Conservation (phyloP, 1,140 invertebrate species). For the Aphelenchoides avenae region DNA sequence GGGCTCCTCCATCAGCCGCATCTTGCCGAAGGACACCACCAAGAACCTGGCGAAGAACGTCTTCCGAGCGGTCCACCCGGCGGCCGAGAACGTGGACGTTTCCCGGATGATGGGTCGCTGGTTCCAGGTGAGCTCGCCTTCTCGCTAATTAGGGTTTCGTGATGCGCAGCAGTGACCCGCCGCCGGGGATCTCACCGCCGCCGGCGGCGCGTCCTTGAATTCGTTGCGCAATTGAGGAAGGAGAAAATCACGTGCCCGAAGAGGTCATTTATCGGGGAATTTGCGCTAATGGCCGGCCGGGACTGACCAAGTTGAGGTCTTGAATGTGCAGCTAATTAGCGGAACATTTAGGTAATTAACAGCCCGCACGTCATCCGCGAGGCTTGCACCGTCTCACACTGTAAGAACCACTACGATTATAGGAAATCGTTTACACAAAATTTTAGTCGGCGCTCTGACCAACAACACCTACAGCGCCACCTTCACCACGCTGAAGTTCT, state of each 20-base stretch:
- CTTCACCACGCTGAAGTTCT: conserved; percentile 59
- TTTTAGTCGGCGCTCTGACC: conserved; percentile 56
- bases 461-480: conserved; percentile 59
- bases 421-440: conserved; percentile 13
- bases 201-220: too few relatives aligned
- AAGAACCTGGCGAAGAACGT: conserved; percentile 59
- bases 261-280: too few relatives aligned
- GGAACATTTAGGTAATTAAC: conserved; percentile 51
- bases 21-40: conserved; percentile 58
- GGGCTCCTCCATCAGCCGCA: conserved; percentile 55
- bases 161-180: too few relatives aligned
- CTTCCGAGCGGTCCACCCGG: conserved; percentile 56
- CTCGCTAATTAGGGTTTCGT: too few relatives aligned
- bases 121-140: conserved; percentile 50
- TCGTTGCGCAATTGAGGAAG: too few relatives aligned
- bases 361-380: conserved; percentile 59
- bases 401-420: conserved; percentile 33
- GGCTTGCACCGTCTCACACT: conserved; percentile 58
- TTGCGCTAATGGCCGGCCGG: too few relatives aligned
- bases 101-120: conserved; percentile 59
- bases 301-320: too few relatives aligned
- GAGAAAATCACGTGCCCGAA: too few relatives aligned
- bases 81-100: conserved; percentile 59
- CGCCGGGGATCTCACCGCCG: too few relatives aligned
- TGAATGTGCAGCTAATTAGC: conserved; percentile 1